These are phyloP conservation scores for Ricordea florida DNA, from an alignment of 92 coral and sea anemone genomes.

Conservation along the genomic window DNA sequence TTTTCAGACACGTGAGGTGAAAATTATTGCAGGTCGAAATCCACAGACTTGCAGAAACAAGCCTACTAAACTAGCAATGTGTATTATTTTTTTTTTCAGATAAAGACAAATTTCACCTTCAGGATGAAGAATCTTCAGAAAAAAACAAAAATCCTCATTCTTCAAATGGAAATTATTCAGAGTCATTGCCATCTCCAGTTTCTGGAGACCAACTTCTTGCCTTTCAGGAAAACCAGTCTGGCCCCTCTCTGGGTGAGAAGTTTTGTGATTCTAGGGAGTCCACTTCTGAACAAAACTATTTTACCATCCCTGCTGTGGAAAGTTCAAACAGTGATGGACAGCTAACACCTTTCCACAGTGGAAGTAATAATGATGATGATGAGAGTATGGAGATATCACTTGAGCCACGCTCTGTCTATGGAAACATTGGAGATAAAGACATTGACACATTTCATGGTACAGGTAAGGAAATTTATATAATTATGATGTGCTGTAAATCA, in stretches of 20 bases:
- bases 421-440: slow-evolving; percentile 24
- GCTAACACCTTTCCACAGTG: slow-evolving; percentile 15
- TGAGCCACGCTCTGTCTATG: slow-evolving; percentile 3
- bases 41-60: too few relatives aligned
- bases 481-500: neutral
- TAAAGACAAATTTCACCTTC: too few relatives aligned
- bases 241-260: neutral
- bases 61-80: too few relatives aligned
- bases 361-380: neutral
- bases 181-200: too few relatives aligned
- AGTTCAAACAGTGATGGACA: slow-evolving; percentile 23
- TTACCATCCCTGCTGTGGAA: slow-evolving; percentile 1
- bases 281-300: slow-evolving; percentile 23
- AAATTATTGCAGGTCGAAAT: too few relatives aligned
- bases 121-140: too few relatives aligned
- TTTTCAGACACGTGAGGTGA: too few relatives aligned
- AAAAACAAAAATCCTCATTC: too few relatives aligned
- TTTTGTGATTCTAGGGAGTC: slow-evolving; percentile 6
- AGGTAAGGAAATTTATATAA: slow-evolving; percentile 1
- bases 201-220: too few relatives aligned
- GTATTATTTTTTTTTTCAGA: too few relatives aligned
- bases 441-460: slow-evolving; percentile 9
- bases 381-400: slow-evolving; percentile 34
- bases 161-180: too few relatives aligned
- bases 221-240: neutral